Conservation (phyloP, 1,140 invertebrate genomes). For the Diachasma alloeum region DNA sequence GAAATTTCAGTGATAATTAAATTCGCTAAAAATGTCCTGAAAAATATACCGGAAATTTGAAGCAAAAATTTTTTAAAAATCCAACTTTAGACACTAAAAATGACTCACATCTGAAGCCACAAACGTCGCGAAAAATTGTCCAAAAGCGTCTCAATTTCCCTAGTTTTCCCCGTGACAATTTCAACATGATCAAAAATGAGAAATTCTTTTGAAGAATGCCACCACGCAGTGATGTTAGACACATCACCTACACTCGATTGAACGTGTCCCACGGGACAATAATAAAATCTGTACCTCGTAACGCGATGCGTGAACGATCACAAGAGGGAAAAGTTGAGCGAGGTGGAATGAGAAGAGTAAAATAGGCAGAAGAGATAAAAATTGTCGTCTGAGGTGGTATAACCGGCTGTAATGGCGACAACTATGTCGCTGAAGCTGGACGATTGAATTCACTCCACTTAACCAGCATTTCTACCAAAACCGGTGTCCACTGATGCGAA, state of each 20-base stretch:
- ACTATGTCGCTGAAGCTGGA: conserved; percentile 22
- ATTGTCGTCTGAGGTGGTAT: background rate
- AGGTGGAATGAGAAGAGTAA: background rate
- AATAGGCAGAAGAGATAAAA: background rate
- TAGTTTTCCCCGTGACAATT: too few species aligned
- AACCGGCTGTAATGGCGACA: conserved; percentile 37
- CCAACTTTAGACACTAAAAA: too few species aligned
- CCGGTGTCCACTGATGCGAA: background rate
- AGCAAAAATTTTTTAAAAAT: too few species aligned
- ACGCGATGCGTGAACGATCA: conserved; percentile 28
- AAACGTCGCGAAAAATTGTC: too few species aligned
- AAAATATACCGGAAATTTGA: too few species aligned
- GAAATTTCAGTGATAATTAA: too few species aligned
- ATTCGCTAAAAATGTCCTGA: too few species aligned
- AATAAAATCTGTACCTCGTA: conserved; percentile 26
- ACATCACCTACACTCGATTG: conserved; percentile 12
- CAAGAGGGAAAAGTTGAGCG: conserved; percentile 1
- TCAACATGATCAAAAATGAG: background rate
- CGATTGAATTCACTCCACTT: conserved; percentile 25
- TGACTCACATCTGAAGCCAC: too few species aligned
- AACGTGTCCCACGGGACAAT: conserved; percentile 2
- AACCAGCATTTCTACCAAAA: conserved; percentile 11
- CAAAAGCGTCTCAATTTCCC: too few species aligned
- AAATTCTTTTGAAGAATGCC: background rate
- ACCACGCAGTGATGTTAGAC: background rate